Evolutionary conservation across 1,140 invertebrate genomes (phyloP).

Genomic region (Scaptomyza pallida): DNA sequence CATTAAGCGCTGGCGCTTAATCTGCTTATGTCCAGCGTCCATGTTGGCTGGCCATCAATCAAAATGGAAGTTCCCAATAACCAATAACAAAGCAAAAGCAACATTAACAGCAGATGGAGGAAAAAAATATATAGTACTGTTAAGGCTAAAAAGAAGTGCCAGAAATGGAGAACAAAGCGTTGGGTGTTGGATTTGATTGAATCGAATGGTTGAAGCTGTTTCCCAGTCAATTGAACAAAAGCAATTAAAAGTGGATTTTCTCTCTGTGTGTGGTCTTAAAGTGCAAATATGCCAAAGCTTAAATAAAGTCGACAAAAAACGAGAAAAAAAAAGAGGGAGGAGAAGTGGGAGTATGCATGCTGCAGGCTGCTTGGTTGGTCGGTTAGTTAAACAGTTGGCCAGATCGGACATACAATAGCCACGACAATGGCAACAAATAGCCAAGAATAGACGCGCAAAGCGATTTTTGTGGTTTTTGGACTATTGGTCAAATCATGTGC

Average conservation of each 20-base stretch:
- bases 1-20: constrained; percentile 69
- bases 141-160: too few species aligned
- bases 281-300: constrained; percentile 74
- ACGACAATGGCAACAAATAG: constrained; percentile 26
- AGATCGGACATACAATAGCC: constrained; percentile 36
- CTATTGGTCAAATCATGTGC: constrained; percentile 9
- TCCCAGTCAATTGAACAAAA: constrained; percentile 83
- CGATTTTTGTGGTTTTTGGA: constrained; percentile 68
- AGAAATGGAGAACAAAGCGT: constrained; percentile 59
- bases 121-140: constrained; percentile 18
- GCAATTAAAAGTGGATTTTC: constrained; percentile 83
- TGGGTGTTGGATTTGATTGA: constrained; percentile 57
- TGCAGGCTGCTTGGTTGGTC: background rate
- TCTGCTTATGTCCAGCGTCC: constrained; percentile 64
- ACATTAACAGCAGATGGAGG: constrained; percentile 11
- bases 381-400: constrained; percentile 26
- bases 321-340: constrained; percentile 4
- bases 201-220: constrained; percentile 52
- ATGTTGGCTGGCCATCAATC: constrained; percentile 71
- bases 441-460: constrained; percentile 34
- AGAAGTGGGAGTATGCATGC: too few species aligned
- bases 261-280: constrained; percentile 55
- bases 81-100: constrained; percentile 50
- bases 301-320: constrained; percentile 65
- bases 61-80: constrained; percentile 54